A percentile compares a stretch with the other conserved stretches of the same genome.
phyloP scores from a whole-genome alignment of 2,113 vertebrate species.

The Sula dactylatra region DNA sequence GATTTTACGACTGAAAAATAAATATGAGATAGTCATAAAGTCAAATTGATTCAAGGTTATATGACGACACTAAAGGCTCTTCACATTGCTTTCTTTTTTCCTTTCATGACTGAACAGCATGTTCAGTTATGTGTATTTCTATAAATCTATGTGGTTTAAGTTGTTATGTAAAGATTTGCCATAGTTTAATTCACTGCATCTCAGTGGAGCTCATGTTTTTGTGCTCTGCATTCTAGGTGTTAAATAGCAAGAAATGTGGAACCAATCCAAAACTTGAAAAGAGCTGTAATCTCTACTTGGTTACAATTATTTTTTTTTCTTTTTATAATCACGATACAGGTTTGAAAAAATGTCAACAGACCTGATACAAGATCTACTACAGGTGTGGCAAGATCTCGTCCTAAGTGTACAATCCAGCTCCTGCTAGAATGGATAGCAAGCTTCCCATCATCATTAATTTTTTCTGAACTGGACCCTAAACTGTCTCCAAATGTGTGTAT shows the following conservation, averaged over 20 bases:
- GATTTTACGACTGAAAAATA: background rate
- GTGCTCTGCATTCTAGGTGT: background rate
- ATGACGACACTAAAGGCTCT: background rate
- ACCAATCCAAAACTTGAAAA: background rate
- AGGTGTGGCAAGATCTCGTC: background rate
- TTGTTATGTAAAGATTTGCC: background rate
- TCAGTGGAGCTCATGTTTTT: background rate
- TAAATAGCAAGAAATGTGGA: background rate
- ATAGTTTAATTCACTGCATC: background rate
- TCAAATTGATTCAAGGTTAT: background rate
- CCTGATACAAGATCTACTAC: background rate
- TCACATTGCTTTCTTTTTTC: background rate
- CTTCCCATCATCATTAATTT: background rate
- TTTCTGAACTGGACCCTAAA: background rate
- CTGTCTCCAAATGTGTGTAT: background rate
- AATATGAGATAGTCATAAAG: background rate
- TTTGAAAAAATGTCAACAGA: background rate
- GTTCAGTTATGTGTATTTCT: background rate
- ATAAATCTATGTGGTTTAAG: background rate
- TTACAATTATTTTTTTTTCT: background rate
- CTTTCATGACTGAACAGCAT: background rate
- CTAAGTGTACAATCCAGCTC: background rate
- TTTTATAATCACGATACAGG: background rate
- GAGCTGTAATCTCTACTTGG: background rate
- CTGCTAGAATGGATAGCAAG: background rate